A percentile compares a stretch with the other conserved stretches of the same genome.
Conservation (phyloP, 2,888 invertebrate species). For the Xanthorhoe spadicearia region DNA sequence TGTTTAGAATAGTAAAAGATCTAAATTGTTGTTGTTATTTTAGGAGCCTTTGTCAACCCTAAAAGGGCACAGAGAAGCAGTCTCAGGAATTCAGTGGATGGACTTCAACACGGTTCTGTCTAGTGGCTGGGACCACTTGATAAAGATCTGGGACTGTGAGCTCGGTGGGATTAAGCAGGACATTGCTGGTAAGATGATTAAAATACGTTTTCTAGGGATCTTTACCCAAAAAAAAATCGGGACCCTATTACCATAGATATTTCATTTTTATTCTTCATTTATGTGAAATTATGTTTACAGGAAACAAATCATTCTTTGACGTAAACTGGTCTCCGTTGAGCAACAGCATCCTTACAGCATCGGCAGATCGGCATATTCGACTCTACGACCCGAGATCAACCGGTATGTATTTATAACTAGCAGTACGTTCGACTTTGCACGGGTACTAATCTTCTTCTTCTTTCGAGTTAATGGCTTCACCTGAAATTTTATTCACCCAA, state of each 20-base stretch:
- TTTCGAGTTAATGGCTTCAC: no score
- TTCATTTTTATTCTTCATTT: no score
- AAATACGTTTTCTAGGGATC: no score
- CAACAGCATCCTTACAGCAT: constrained; percentile 91
- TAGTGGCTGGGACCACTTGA: constrained; percentile 97
- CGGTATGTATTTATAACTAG: constrained; percentile 85
- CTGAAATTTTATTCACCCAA: no score
- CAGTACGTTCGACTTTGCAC: no score
- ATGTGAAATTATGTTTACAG: no score
- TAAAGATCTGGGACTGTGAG: constrained; percentile 97
- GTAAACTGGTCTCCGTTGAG: constrained; percentile 92
- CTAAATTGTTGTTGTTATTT: constrained; percentile 2
- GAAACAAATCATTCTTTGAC: constrained; percentile 96
- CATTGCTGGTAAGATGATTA: constrained; percentile 80
- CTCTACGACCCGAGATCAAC: constrained; percentile 96
- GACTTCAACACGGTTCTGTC: constrained; percentile 91
- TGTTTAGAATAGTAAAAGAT: no score
- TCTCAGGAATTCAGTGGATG: constrained; percentile 94
- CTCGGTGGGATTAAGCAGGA: constrained; percentile 93
- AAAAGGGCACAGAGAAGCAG: constrained; percentile 96
- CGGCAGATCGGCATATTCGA: constrained; percentile 95
- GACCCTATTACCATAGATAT: no score
- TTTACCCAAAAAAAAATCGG: no score
- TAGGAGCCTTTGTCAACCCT: constrained; percentile 93
- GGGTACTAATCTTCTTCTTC: no score